These are phyloP conservation scores for Silurus aristotelis DNA, from an alignment of 2,797 vertebrate species.

Conservation along the genomic window DNA sequence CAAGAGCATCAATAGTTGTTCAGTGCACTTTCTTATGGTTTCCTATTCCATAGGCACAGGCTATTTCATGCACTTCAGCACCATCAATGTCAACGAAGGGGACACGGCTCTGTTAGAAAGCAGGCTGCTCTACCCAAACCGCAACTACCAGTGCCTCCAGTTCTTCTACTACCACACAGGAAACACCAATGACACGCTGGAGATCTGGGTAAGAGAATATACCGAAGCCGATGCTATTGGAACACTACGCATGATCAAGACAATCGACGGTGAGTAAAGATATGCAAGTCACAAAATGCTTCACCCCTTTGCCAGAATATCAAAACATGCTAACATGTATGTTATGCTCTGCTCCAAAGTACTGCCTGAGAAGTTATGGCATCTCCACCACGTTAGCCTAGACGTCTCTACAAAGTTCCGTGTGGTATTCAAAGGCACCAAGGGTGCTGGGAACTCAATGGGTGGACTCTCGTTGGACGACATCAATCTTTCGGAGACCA, in stretches of 20 bases:
- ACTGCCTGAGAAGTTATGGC: conserved; percentile 76
- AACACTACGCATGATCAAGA: conserved; percentile 69
- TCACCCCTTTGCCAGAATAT: background rate
- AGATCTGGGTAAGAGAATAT: conserved; percentile 80
- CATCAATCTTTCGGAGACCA: conserved; percentile 89
- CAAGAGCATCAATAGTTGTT: background rate
- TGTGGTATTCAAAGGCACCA: conserved; percentile 81
- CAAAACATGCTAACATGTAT: background rate
- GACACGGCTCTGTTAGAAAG: conserved; percentile 80
- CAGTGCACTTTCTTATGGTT: background rate
- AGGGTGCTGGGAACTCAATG: conserved; percentile 53
- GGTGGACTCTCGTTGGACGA: conserved; percentile 90
- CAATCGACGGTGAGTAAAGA: conserved; percentile 73
- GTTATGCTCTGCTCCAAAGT: conserved; percentile 55
- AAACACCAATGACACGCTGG: conserved; percentile 67
- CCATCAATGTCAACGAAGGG: conserved; percentile 58
- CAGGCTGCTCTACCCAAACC: conserved; percentile 82
- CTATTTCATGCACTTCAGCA: conserved; percentile 90
- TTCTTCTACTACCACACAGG: conserved; percentile 88
- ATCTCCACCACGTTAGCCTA: conserved; percentile 81
- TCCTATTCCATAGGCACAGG: conserved; percentile 75
- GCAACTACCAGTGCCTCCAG: conserved; percentile 87
- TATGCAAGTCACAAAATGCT: background rate
- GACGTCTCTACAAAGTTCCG: conserved; percentile 80
- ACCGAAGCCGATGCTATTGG: conserved; percentile 63